Conservation (phyloP, 1,140 invertebrate genomes). For the Neomicropteryx cornuta region DNA sequence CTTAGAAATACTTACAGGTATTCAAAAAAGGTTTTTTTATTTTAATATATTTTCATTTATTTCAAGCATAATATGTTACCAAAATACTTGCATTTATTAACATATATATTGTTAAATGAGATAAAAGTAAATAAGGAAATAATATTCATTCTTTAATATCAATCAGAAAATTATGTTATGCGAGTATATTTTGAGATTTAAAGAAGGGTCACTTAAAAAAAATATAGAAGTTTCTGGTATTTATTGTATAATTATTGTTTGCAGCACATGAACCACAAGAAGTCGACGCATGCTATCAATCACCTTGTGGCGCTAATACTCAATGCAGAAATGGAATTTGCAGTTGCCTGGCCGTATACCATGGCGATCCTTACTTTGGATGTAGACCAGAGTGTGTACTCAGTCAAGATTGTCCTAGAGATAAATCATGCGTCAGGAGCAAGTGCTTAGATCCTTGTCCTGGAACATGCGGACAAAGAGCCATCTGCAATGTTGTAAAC, state of each 20-base stretch:
- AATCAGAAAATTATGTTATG: conserved; percentile 53
- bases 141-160: conserved; percentile 52
- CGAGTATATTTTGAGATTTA: conserved; percentile 44
- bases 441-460: conserved; percentile 64
- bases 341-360: conserved; percentile 52
- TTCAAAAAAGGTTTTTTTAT: too few species aligned
- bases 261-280: conserved; percentile 35
- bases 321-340: conserved; percentile 50
- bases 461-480: conserved; percentile 56
- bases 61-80: conserved; percentile 46
- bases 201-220: conserved; percentile 52
- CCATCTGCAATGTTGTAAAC: conserved; percentile 56
- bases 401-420: conserved; percentile 52
- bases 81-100: conserved; percentile 44
- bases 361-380: conserved; percentile 56
- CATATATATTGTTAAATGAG: too few species aligned
- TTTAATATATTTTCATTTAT: too few species aligned
- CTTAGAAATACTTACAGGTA: too few species aligned
- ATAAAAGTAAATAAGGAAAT: conserved; percentile 45
- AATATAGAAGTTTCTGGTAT: conserved; percentile 41
- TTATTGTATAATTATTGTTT: conserved; percentile 47
- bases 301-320: conserved; percentile 50
- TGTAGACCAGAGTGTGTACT: conserved; percentile 60
- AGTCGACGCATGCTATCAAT: conserved; percentile 40
- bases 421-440: conserved; percentile 55